Evolutionary conservation across 2,797 vertebrate genomes (phyloP).

Genomic region (Choloepus didactylus): DNA sequence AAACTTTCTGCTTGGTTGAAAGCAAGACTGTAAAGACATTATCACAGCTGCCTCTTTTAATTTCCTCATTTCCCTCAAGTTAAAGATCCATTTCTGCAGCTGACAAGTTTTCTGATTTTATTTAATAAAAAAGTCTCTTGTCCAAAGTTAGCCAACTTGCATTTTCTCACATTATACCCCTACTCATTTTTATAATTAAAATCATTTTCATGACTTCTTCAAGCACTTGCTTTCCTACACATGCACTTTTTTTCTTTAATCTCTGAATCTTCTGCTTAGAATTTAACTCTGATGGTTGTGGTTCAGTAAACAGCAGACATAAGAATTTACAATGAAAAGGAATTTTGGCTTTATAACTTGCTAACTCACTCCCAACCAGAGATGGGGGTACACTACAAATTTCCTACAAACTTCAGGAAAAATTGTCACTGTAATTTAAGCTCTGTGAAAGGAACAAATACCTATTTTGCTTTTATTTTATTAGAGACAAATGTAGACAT

Average conservation of each 20-base stretch:
- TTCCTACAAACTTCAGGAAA: not conserved
- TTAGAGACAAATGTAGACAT: not conserved
- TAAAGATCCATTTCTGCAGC: not conserved
- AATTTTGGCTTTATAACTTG: constrained; percentile 1
- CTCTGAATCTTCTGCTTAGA: constrained; percentile 30
- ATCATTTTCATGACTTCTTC: constrained; percentile 69
- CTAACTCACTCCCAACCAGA: not conserved
- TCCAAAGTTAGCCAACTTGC: constrained; percentile 63
- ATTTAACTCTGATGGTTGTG: not conserved
- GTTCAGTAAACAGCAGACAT: constrained; percentile 48
- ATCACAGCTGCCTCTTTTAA: constrained; percentile 75
- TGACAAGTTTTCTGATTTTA: constrained; percentile 75
- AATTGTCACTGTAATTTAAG: not conserved
- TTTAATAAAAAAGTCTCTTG: constrained; percentile 72
- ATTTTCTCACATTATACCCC: constrained; percentile 68
- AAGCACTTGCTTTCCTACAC: constrained; percentile 59
- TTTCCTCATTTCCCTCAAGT: constrained; percentile 71
- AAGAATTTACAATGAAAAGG: constrained; percentile 53
- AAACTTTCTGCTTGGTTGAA: constrained; percentile 73
- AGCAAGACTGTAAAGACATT: constrained; percentile 65
- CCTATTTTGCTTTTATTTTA: constrained; percentile 44
- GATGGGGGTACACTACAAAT: not conserved
- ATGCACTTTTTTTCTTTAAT: constrained; percentile 67
- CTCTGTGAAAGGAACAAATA: not conserved
- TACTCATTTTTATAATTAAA: constrained; percentile 80